Evolutionary conservation across 2,113 vertebrate genomes (phyloP), one percentile per base, ranked within the genome.

Genomic region (Ellobius talpinus): DNA sequence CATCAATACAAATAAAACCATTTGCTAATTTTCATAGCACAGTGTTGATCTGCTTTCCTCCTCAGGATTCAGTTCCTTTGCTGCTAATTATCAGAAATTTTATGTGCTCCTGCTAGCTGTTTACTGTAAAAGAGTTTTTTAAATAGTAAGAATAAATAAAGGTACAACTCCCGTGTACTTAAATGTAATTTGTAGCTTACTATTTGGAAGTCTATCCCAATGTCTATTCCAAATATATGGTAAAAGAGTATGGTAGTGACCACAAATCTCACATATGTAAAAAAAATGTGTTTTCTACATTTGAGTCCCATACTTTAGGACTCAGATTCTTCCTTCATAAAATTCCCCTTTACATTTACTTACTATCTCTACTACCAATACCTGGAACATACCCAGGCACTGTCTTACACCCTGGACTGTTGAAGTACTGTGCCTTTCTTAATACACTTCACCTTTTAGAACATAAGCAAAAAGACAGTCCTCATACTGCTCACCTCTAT

Each of bases 21-120:
- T 7, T 24, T 47, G 52, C 72, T 94, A 87, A 36, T 72, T 96
- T 73, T 93, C 10, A 50, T 90, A 94, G 65, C 21, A 84, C 55
- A 95, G 92, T 39, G 5, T 81, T 73, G 45, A 63, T 73, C 89
- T 95, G 42, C 24, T 63, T 87, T 89, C 26, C n/a, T 95, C 93
- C 50, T 96, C 58, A 70, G 39, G 31, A 93, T 26, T 93, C 47
- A 82, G 52, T 82, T 91, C 42, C 42, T 52, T 1, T 81, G 13
- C 72, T 82, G 10, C 76, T 92, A 96, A 0, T 84, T 39, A 87
- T n/a, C 68, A 61, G 86, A 94, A 81, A 81, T 39, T 17, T 88
- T 77, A 45, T 85, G 23, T 61, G 0, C 12, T n/a, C 84, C 72
- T 77, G 91, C 33, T 42, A 63, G 29, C 79, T 92, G 39, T 82